Evolutionary conservation across 92 coral and sea anemone species (phyloP).

Genomic region (Zoanthus gigantus): DNA sequence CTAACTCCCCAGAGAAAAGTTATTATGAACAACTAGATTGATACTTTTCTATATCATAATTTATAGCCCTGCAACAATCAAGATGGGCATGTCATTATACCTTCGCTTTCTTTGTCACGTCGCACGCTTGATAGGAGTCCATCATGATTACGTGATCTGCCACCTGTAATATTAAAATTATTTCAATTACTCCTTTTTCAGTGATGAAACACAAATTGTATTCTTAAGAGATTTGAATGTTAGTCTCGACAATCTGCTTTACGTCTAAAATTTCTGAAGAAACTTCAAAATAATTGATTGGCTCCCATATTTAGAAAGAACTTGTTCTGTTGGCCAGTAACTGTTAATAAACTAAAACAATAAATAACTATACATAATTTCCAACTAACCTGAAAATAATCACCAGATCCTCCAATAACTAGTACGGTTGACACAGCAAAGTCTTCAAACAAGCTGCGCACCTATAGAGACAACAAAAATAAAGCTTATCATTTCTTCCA

Average conservation of each 20-base stretch:
- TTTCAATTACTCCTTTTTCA: neutral
- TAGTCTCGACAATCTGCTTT: too few relatives aligned
- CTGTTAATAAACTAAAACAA: too few relatives aligned
- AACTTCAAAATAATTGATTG: neutral
- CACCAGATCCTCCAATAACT: conserved; percentile 76
- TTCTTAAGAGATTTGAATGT: neutral
- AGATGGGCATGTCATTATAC: neutral
- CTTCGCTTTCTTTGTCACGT: conserved; percentile 69
- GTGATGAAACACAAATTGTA: neutral
- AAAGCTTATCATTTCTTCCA: too few relatives aligned
- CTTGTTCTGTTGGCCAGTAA: neutral
- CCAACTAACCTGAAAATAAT: conserved; percentile 62
- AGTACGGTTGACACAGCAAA: conserved; percentile 66
- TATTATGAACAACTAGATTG: too few relatives aligned
- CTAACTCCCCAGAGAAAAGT: too few relatives aligned
- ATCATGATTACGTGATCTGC: conserved; percentile 79
- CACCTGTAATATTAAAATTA: conserved; percentile 36
- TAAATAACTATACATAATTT: too few relatives aligned
- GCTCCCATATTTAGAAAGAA: neutral
- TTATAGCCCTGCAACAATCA: neutral
- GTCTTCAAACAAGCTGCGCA: conserved; percentile 72
- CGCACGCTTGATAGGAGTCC: conserved; percentile 68
- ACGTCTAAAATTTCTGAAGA: neutral
- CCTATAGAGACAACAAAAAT: conserved; percentile 19
- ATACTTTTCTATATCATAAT: too few relatives aligned